Base-by-base conservation (phyloP, 2,888 invertebrate genomes). In the Drosophila dives region DNA sequence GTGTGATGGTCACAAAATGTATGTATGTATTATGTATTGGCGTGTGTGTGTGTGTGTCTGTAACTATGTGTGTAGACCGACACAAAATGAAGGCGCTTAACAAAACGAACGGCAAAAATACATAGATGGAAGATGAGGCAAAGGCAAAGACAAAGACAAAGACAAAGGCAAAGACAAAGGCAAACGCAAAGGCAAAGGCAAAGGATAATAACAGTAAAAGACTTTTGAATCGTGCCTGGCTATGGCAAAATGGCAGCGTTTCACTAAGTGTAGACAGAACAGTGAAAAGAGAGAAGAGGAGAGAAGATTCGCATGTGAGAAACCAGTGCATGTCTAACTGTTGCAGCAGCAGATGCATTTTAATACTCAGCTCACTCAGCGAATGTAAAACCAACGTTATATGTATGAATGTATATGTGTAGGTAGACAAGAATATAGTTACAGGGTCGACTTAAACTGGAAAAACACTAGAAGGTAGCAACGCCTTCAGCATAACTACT, bases 51-150 rank as follows among this genome's bases (percentile, higher is more conserved):
- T 81, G 63, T 83, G 70, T 83, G 77, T 77, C 63, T 74, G 64
- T 66, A 59, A 75, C 71, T 80, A 72, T 78, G 76, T 53, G 26
- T 38, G 38, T 29, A 32, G 80, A 86, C 91, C 86, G 86, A 92
- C 92, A 92, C 91, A 90, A 91, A 91, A 91, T 92, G 89, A 90
- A 90, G 89, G 83, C 82, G 89, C 91, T 91, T 91, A 90, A 91
- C 86, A 89, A 89, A 87, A 75, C 81, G 70, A 81, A 86, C 81
- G 89, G 81, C 81, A 75, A 78, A 67, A 58, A 68, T 51, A 65
- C 54, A 65, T 59, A 80, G 74, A 74, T 40, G 38, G 10, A 32
- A 15, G 66, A 69, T 58, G 59, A 45, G 66, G 23, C 55, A 45
- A 49, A 53, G 61, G n/a, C 49, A n/a, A n/a, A 26, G 26, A 38